These are phyloP conservation scores for Pristionchus entomophagus DNA, from an alignment of 2,888 invertebrate genomes.

Conservation along the genomic window DNA sequence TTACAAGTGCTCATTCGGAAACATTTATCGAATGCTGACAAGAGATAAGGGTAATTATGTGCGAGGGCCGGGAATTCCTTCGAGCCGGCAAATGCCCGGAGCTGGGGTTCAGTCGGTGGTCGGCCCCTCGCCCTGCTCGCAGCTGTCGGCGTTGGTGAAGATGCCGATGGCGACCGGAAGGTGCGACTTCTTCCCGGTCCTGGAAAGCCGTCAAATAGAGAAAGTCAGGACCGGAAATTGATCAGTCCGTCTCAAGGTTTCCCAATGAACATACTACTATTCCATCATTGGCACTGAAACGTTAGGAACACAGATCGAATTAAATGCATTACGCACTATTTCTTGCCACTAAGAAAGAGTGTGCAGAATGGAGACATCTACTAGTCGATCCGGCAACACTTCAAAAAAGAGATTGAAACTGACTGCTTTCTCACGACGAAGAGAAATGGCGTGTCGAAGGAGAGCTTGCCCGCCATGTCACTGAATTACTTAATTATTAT, in stretches of 20 bases:
- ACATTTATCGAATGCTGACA: not conserved
- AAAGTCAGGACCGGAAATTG: not conserved
- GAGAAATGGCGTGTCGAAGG: constrained; percentile 34
- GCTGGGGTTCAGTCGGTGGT: not conserved
- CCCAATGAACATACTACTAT: too few relatives aligned
- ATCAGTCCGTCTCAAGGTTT: not conserved
- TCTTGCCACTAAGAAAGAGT: too few relatives aligned
- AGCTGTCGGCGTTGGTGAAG: constrained; percentile 13
- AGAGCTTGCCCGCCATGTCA: constrained; percentile 10
- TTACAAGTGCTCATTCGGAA: not conserved
- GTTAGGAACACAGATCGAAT: too few relatives aligned
- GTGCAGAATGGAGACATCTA: too few relatives aligned
- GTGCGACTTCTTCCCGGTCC: not conserved
- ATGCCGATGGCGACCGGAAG: not conserved
- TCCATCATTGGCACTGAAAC: too few relatives aligned
- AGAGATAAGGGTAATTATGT: not conserved
- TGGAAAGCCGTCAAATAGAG: not conserved
- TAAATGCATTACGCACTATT: too few relatives aligned
- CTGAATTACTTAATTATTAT: not conserved
- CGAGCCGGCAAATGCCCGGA: not conserved
- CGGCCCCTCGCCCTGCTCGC: not conserved
- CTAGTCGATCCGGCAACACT: too few relatives aligned
- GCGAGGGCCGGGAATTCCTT: not conserved
- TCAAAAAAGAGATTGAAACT: not conserved
- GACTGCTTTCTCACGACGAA: not conserved